These are phyloP conservation scores for Hypocryptadius cinnamomeus DNA, from an alignment of 2,113 vertebrate species.

Conservation along the genomic window DNA sequence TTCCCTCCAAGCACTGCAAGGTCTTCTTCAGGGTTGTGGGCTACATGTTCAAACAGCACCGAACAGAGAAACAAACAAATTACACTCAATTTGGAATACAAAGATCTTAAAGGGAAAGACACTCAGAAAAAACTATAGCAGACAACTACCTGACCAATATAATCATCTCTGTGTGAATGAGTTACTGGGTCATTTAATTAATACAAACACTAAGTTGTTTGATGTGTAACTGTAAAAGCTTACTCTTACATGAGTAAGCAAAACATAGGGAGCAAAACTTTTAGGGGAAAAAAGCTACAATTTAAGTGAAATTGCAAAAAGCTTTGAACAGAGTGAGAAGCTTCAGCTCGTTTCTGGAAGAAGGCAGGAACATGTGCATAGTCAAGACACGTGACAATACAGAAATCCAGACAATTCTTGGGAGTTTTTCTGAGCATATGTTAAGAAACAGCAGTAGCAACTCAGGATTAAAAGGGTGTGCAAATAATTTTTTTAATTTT, in stretches of 20 bases:
- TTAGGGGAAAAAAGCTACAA: background rate
- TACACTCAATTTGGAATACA: background rate
- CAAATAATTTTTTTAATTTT: background rate
- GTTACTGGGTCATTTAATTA: background rate
- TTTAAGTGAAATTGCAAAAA: background rate
- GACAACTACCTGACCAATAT: background rate
- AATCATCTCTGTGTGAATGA: background rate
- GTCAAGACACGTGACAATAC: background rate
- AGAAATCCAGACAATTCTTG: background rate
- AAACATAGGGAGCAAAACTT: background rate
- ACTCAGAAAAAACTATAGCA: background rate
- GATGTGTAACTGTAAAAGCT: background rate
- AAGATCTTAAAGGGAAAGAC: background rate
- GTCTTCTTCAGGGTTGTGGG: constrained; percentile 91
- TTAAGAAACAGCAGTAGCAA: background rate
- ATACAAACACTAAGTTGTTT: background rate
- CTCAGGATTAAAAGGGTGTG: background rate
- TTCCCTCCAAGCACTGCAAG: constrained; percentile 93
- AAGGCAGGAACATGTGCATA: background rate
- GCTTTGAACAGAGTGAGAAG: background rate
- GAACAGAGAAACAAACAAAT: background rate
- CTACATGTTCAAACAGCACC: constrained; percentile 43
- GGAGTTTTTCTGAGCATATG: background rate
- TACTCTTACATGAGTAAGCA: background rate
- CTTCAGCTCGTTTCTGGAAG: background rate